These are phyloP conservation scores for Prionace glauca DNA, from an alignment of 2,797 vertebrate genomes.

Conservation along the genomic window DNA sequence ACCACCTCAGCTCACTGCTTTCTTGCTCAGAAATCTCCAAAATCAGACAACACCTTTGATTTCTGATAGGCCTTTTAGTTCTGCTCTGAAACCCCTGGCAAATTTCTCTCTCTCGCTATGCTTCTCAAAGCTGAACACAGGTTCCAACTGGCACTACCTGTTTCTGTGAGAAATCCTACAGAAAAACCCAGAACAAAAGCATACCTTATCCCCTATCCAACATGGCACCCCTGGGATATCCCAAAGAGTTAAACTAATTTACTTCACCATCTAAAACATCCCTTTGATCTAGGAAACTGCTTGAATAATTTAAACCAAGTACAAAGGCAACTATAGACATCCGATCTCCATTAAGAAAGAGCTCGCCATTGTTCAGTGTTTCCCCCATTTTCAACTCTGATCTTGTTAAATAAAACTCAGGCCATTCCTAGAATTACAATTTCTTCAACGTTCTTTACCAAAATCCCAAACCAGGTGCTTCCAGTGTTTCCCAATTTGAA, in stretches of 20 bases:
- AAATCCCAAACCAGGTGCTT: not conserved
- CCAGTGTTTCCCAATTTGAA: not conserved
- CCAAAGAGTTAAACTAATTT: too few species aligned
- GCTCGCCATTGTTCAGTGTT: not conserved
- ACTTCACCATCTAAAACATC: too few species aligned
- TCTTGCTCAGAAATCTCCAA: not conserved
- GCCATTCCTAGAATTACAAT: not conserved
- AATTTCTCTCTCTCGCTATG: not conserved
- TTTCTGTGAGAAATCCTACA: too few species aligned
- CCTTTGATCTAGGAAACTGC: not conserved
- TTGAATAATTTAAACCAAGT: not conserved
- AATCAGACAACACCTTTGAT: not conserved
- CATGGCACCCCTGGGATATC: too few species aligned
- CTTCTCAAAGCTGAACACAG: not conserved
- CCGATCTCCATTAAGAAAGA: not conserved
- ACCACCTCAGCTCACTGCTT: not conserved
- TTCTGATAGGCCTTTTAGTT: not conserved
- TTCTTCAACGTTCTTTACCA: not conserved
- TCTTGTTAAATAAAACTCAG: not conserved
- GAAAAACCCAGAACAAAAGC: too few species aligned
- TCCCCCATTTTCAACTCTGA: not conserved
- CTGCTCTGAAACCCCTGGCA: not conserved
- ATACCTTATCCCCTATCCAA: too few species aligned
- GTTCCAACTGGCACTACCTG: not conserved
- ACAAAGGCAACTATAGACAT: not conserved